Evolutionary conservation across 53 echinoderm and acorn worm species (phyloP).

Genomic region (Temnopleurus reevesii): DNA sequence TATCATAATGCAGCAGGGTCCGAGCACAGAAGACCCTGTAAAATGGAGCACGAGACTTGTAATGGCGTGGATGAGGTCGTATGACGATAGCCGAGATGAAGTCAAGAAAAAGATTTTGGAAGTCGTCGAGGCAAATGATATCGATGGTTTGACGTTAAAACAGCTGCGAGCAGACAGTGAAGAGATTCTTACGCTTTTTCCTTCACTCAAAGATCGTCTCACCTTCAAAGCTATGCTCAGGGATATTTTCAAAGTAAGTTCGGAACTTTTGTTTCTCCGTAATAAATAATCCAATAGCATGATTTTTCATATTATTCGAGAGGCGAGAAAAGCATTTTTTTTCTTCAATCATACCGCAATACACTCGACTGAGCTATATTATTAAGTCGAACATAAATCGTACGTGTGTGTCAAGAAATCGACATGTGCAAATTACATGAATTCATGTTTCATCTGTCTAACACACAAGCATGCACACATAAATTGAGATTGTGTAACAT

Average conservation of each 20-base stretch:
- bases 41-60: constrained; percentile 67
- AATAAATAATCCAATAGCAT: too few relatives aligned
- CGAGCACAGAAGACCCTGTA: constrained; percentile 53
- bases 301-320: too few relatives aligned
- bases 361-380: too few relatives aligned
- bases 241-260: constrained; percentile 73
- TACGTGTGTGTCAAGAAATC: too few relatives aligned
- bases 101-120: constrained; percentile 68
- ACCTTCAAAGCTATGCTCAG: constrained; percentile 81
- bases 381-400: too few relatives aligned
- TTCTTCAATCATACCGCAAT: too few relatives aligned
- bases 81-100: constrained; percentile 68
- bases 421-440: too few relatives aligned
- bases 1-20: constrained; percentile 35
- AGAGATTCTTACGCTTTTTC: constrained; percentile 78
- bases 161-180: constrained; percentile 78
- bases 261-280: too few relatives aligned
- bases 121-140: constrained; percentile 73
- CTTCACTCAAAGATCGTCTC: constrained; percentile 78
- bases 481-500: too few relatives aligned
- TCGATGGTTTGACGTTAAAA: constrained; percentile 78
- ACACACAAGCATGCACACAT: too few relatives aligned
- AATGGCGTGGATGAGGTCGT: constrained; percentile 72
- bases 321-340: too few relatives aligned
- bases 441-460: too few relatives aligned